These are phyloP conservation scores for Drosophila kepulauana DNA, from an alignment of 1,140 invertebrate genomes.

Conservation along the genomic window DNA sequence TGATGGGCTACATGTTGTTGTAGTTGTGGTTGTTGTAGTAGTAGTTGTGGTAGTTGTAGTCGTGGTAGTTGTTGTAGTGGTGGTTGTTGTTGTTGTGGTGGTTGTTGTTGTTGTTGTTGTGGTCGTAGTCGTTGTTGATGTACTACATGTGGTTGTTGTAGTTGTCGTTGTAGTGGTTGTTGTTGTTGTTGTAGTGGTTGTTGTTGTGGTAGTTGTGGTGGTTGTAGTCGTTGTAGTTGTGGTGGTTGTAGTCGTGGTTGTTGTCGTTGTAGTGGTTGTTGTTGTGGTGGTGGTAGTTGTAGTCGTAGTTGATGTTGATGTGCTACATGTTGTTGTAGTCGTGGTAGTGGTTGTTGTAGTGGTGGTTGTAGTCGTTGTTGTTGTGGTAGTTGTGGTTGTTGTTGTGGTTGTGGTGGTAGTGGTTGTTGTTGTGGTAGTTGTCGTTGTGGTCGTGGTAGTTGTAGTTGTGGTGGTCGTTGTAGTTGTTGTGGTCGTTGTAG, in stretches of 20 bases:
- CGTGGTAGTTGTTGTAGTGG: constrained; percentile 28
- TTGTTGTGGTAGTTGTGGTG: not conserved
- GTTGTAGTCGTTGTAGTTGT: constrained; percentile 18
- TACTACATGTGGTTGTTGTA: not conserved
- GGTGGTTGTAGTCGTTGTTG: constrained; percentile 14
- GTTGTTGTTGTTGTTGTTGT: constrained; percentile 27
- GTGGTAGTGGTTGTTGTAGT: constrained; percentile 31
- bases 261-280: constrained; percentile 15
- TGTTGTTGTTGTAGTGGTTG: constrained; percentile 13
- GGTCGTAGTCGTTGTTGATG: not conserved
- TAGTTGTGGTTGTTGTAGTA: constrained; percentile 14
- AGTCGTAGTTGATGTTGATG: constrained; percentile 11
- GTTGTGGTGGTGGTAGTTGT: constrained; percentile 7
- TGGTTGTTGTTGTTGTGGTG: constrained; percentile 23
- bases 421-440: constrained; percentile 6
- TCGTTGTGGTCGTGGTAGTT: constrained; percentile 23
- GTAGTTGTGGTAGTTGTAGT: constrained; percentile 18
- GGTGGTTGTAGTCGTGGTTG: constrained; percentile 5
- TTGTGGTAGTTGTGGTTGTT: constrained; percentile 1
- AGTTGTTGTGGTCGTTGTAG: constrained; percentile 20
- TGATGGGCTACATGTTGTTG: constrained; percentile 23
- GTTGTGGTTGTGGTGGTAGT: not conserved
- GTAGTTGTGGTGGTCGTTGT: not conserved
- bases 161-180: not conserved
- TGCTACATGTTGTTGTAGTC: constrained; percentile 11